Base-by-base conservation (phyloP, 2,797 vertebrate genomes). In the Distichodus sexfasciatus region DNA sequence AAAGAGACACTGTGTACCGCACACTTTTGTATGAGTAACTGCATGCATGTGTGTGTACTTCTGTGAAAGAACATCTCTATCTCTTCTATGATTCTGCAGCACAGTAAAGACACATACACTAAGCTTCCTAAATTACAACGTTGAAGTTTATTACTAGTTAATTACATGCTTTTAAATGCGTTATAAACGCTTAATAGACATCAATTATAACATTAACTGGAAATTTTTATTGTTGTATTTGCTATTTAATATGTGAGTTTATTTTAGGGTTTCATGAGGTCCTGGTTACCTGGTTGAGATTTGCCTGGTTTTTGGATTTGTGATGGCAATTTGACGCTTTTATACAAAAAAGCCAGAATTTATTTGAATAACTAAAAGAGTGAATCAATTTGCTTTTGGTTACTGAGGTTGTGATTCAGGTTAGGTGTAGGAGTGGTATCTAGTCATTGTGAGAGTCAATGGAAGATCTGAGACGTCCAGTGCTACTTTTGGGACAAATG, bases 1-100 rank as follows among this genome's bases (percentile, higher is more conserved):
- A 82, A 80, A 87, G 82, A 90, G 86, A 84, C 82, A 82, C 8
- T 44, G 58, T 69, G 51, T 44, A 21, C 29, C 26, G 3, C 28
- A 29, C n/a, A 40, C 12, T 15, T 15, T 26, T 41, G 36, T 58
- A 33, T 19, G 17, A 21, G 2, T 31, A 31, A 38, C 14, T 43
- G 46, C 47, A 21, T 40, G 33, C 36, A 17, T 54, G 59, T 62
- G 60, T 44, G 29, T 57, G 6, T 11, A 10, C 15, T 10, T 23
- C 17, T n/a, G 17, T 41, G 17, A 9, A 29, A 6, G 48, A 1
- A n/a, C 1, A 6, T 33, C 19, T n/a, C 2, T 29, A 66, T 66
- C 11, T 19, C 24, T 24, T 58, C 14, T 31, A 47, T 5, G 1
- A 28, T 6, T 41, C 17, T 35, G 17, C 36, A 31, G 40, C 44